Conservation (phyloP, 1,140 invertebrate genomes). For the Stegodyphus mimosarum region DNA sequence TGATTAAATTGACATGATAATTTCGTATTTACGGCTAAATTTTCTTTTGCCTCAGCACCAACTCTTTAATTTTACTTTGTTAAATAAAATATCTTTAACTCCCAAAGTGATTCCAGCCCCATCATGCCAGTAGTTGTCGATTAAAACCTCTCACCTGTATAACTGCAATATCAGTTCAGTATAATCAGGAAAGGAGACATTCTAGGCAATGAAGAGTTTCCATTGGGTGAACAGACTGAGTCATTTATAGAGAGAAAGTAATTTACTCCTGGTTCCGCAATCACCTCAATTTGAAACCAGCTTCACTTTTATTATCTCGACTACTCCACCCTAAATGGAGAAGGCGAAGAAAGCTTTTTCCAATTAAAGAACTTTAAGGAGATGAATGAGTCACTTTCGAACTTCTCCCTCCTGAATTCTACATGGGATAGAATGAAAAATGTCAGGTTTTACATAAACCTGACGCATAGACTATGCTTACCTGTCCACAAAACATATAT, state of each 20-base stretch:
- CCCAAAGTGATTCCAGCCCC: too few relatives aligned
- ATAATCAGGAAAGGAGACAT: background rate
- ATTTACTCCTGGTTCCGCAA: conserved; percentile 3
- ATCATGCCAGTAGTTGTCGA: too few relatives aligned
- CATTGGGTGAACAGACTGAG: background rate
- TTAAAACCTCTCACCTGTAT: too few relatives aligned
- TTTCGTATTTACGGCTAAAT: too few relatives aligned
- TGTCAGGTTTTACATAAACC: too few relatives aligned
- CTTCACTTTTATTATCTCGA: conserved; percentile 20
- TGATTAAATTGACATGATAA: too few relatives aligned
- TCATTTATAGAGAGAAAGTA: background rate
- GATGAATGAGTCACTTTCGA: conserved; percentile 11
- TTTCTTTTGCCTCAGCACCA: too few relatives aligned
- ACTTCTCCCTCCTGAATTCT: background rate
- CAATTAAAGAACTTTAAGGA: conserved; percentile 13
- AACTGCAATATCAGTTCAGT: background rate
- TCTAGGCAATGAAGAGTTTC: conserved; percentile 13
- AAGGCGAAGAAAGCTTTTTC: conserved; percentile 25
- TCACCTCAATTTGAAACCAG: conserved; percentile 16
- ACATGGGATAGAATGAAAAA: too few relatives aligned
- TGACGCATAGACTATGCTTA: too few relatives aligned
- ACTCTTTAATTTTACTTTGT: too few relatives aligned
- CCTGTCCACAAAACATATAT: too few relatives aligned
- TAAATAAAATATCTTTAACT: too few relatives aligned
- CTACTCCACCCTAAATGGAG: conserved; percentile 8